Evolutionary conservation across 2,113 vertebrate species (phyloP), one percentile per base, ranked within the genome.

Genomic region (Etheostoma cragini): DNA sequence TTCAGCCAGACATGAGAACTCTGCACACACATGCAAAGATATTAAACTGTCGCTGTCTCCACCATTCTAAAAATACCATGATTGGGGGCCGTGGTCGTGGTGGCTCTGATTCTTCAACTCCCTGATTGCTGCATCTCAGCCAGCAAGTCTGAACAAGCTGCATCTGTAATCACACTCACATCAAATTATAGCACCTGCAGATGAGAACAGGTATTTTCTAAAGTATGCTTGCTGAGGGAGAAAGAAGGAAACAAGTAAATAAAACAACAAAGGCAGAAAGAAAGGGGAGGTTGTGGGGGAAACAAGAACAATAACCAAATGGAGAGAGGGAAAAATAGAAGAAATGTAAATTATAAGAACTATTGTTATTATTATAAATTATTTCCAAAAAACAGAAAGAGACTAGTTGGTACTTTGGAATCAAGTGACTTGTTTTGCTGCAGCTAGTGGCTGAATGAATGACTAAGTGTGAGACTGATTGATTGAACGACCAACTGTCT

Each of bases 201-300:
- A 60, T 6, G 60, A 72, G 57, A 52, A 73, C 17, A 21, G 77
- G 57, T 87, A 87, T 85, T 91, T 91, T 80, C 80, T 82, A 76
- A 76, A 13, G 60, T 24, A 38, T 3, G 42, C 72, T 67, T 7
- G 49, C 63, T 30, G 66, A 57, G 58, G 72, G 33, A 35, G 60
- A 65, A 57, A 69, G 72, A 63, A 50, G 24, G 46, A 42, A 70
- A 53, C 38, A 15, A 15, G 16, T 72, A 57, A 60, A 70, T 53
- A 38, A 38, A 38, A 38, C 35, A 42, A 52, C 16, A 71, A 35
- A 24, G 46, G 30, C 52, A 33, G 33, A 53, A 52, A 79, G 17
- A 57, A 53, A 67, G 52, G 26, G 19, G 53, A 45, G 38, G 35
- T 2, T 38, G 10, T 10, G 22, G 17, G 6, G 21, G 10, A 38